Evolutionary conservation across 2,113 vertebrate genomes (phyloP).

Genomic region (Sylvilagus bachmani): DNA sequence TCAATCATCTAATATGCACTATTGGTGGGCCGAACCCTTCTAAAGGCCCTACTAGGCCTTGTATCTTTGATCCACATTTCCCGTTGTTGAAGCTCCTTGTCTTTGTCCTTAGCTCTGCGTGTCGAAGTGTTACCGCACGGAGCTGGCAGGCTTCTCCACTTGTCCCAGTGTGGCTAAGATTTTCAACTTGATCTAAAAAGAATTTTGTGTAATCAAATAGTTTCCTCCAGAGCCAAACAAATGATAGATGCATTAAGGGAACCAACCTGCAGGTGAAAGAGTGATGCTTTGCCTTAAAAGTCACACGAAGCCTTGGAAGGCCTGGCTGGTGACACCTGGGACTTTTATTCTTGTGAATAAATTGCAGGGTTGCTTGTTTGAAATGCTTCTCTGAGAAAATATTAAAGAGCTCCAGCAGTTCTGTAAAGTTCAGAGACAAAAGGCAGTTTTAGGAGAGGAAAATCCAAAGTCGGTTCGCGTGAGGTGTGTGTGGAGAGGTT

Average conservation of each 20-base stretch:
- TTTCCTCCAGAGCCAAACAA: conserved; percentile 84
- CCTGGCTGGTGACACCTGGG: conserved; percentile 74
- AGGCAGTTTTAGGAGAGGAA: conserved; percentile 75
- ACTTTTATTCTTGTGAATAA: conserved; percentile 85
- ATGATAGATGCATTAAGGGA: conserved; percentile 63
- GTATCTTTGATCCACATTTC: conserved; percentile 48
- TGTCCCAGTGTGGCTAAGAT: conserved; percentile 76
- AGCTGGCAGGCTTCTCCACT: conserved; percentile 71
- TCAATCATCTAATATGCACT: conserved; percentile 25
- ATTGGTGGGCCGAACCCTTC: conserved; percentile 24
- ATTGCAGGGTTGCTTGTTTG: conserved; percentile 84
- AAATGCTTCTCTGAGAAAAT: conserved; percentile 81
- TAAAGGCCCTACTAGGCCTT: conserved; percentile 44
- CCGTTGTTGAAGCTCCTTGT: conserved; percentile 71
- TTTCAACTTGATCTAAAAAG: conserved; percentile 76
- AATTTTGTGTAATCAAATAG: conserved; percentile 80
- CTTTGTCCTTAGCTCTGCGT: conserved; percentile 77
- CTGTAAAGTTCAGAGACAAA: conserved; percentile 84
- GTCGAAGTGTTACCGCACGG: conserved; percentile 67
- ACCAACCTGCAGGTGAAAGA: conserved; percentile 69
- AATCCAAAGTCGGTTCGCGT: conserved; percentile 65
- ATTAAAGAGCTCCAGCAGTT: conserved; percentile 83
- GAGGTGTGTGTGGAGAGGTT: conserved; percentile 67
- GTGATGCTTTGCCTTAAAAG: conserved; percentile 72
- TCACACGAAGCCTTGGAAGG: conserved; percentile 71